Conservation (phyloP, 2,113 vertebrate genomes). For the Eublepharis macularius region DNA sequence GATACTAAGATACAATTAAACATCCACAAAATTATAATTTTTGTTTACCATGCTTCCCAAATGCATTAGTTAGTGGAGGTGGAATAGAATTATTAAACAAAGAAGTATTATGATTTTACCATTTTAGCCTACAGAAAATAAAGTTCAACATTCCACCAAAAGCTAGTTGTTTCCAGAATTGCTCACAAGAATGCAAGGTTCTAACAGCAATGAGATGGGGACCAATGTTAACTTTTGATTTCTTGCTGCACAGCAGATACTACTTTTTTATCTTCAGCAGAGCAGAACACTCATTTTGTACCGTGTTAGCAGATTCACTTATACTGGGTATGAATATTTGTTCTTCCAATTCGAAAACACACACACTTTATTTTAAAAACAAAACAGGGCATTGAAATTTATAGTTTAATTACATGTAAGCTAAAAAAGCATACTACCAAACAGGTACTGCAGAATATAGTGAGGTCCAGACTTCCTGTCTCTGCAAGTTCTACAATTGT, state of each 20-base stretch:
- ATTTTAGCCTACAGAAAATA: not conserved
- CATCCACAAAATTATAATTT: not conserved
- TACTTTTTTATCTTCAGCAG: not conserved
- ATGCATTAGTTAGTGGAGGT: too few relatives aligned
- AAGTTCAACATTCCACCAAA: not conserved
- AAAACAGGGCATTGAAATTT: not conserved
- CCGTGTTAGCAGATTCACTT: not conserved
- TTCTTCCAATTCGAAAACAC: not conserved
- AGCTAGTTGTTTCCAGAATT: not conserved
- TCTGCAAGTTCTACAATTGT: constrained; percentile 98
- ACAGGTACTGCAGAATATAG: constrained; percentile 99
- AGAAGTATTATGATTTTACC: not conserved
- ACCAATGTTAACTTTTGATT: not conserved
- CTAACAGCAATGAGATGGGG: not conserved
- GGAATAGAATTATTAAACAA: not conserved
- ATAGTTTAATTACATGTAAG: constrained; percentile 19
- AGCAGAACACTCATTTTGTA: not conserved
- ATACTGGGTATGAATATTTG: not conserved
- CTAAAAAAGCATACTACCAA: constrained; percentile 82
- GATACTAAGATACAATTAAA: not conserved
- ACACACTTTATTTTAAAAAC: not conserved
- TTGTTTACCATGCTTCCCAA: too few relatives aligned
- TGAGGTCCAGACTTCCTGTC: constrained; percentile 95
- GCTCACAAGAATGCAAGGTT: not conserved
- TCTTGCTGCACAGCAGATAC: not conserved